Conservation (phyloP, 2,113 vertebrate genomes). For the Lepus americanus region DNA sequence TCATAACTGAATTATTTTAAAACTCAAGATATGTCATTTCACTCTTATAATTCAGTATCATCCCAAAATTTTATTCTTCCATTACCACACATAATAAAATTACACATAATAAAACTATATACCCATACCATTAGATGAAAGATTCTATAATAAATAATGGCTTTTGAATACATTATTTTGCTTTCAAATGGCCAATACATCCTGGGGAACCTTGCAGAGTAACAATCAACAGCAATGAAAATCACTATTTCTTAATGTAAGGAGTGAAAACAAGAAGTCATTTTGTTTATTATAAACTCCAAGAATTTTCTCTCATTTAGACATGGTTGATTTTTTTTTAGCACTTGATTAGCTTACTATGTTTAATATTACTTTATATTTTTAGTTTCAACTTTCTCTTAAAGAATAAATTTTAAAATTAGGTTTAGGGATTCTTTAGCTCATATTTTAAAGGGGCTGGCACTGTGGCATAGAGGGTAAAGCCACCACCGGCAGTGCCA, state of each 20-base stretch:
- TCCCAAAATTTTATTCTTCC: constrained; percentile 28
- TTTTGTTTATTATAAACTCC: not conserved
- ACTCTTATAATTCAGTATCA: constrained; percentile 33
- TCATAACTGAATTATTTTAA: constrained; percentile 42
- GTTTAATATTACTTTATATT: not conserved
- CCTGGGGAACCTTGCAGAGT: not conserved
- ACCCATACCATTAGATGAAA: not conserved
- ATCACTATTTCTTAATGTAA: not conserved
- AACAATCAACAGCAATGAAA: not conserved
- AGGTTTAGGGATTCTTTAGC: not conserved
- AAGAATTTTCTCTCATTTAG: not conserved
- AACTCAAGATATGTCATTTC: not conserved
- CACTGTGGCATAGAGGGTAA: too few species aligned
- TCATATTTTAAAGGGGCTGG: constrained; percentile 38
- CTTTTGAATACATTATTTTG: not conserved
- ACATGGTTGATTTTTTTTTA: not conserved
- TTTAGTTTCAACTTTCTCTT: not conserved
- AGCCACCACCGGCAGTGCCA: too few species aligned
- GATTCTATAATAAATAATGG: not conserved
- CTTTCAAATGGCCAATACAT: constrained; percentile 3
- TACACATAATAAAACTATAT: too few species aligned
- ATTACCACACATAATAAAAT: constrained; percentile 13
- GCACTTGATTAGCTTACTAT: not conserved
- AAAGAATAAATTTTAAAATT: constrained; percentile 41
- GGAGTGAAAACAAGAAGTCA: constrained; percentile 9